A percentile compares a stretch with the other conserved stretches of the same genome.
These are phyloP conservation scores for Rhegmatorhina hoffmannsi DNA, from an alignment of 2,113 vertebrate species.

Conservation along the genomic window DNA sequence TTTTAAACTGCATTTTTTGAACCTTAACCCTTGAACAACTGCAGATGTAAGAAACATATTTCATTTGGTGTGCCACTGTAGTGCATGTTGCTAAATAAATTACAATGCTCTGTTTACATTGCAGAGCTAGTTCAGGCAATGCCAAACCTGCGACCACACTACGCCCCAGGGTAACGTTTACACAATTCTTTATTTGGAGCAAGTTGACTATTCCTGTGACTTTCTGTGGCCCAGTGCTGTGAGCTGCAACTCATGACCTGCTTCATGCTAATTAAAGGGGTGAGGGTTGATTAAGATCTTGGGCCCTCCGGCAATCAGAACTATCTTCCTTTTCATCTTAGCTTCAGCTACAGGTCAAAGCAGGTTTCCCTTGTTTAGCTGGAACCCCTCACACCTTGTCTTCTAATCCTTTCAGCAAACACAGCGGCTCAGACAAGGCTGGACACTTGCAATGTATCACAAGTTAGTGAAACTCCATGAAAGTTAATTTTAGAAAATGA, in stretches of 20 bases:
- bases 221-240: neutral
- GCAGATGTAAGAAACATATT: neutral
- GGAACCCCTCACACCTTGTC: constrained; percentile 8
- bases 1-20: neutral
- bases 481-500: neutral
- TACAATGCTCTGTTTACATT: constrained; percentile 18
- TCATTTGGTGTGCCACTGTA: neutral
- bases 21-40: neutral
- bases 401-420: neutral
- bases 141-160: neutral
- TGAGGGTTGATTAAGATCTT: constrained; percentile 55
- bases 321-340: constrained; percentile 46
- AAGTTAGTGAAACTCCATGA: neutral
- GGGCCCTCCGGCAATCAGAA: neutral
- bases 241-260: neutral
- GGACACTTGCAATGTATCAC: neutral
- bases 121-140: constrained; percentile 32
- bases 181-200: neutral
- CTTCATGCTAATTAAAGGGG: constrained; percentile 36
- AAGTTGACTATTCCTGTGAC: neutral
- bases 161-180: constrained; percentile 27
- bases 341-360: constrained; percentile 52
- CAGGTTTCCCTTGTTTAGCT: constrained; percentile 54
- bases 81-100: constrained; percentile 1
- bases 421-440: neutral